Percentiles rank a stretch among this genome's conserved stretches.
Evolutionary conservation across 1,140 invertebrate species (phyloP).

Genomic region (Formica exsecta): DNA sequence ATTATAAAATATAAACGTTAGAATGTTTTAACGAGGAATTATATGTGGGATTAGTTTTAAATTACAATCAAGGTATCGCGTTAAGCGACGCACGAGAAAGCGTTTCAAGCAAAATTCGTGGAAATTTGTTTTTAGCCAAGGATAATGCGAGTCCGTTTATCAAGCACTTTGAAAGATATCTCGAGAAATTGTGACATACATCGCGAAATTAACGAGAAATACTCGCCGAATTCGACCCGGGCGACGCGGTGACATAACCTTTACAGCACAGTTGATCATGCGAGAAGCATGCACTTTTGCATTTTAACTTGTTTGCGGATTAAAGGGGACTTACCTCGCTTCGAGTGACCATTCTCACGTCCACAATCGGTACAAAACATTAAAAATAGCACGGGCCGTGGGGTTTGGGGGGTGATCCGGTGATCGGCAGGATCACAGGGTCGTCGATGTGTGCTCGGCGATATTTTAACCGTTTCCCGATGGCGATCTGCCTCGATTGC

Average conservation of each 20-base stretch:
- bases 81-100: not conserved
- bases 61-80: not conserved
- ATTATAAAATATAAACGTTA: not conserved
- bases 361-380: slow-evolving; percentile 75
- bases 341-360: slow-evolving; percentile 75
- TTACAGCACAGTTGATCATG: not conserved
- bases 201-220: not conserved
- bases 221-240: not conserved
- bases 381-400: slow-evolving; percentile 73
- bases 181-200: not conserved
- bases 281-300: slow-evolving; percentile 2
- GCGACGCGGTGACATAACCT: slow-evolving; percentile 32
- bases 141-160: not conserved
- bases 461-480: slow-evolving; percentile 33
- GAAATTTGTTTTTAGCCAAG: not conserved
- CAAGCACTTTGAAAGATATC: not conserved
- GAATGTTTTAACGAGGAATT: not conserved
- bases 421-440: slow-evolving; percentile 60
- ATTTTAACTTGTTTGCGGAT: not conserved
- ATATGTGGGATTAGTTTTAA: not conserved
- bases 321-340: slow-evolving; percentile 71
- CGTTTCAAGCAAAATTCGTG: not conserved
- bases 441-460: slow-evolving; percentile 8
- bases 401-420: slow-evolving; percentile 71
- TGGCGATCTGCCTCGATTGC: not conserved